Percentiles rank a stretch among this genome's conserved stretches.
Conservation (phyloP, 2,113 vertebrate species). For the Zosterops hypoxanthus region DNA sequence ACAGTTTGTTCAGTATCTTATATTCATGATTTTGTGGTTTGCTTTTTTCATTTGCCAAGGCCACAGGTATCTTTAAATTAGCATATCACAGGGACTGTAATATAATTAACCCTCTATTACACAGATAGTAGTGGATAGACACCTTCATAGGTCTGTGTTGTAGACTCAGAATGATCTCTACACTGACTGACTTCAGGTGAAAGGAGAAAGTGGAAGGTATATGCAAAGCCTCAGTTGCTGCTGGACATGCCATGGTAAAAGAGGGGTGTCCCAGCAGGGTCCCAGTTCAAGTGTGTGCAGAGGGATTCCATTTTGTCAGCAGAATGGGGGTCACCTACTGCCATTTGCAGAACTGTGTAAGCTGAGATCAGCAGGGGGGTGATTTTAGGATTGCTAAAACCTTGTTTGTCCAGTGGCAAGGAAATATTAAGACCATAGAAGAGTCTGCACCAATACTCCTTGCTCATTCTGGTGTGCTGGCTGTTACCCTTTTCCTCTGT, state of each 20-base stretch:
- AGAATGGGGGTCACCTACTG: not conserved
- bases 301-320: rapidly evolving
- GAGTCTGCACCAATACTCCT: not conserved
- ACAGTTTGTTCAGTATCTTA: not conserved
- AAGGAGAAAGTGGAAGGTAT: not conserved
- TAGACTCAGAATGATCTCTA: not conserved
- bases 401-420: not conserved
- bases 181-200: not conserved
- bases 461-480: not conserved
- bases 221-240: not conserved
- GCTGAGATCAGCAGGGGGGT: not conserved
- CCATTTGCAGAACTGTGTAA: not conserved
- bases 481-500: not conserved
- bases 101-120: not conserved
- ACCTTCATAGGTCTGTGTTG: not conserved
- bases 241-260: not conserved
- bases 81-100: not conserved
- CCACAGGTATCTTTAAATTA: not conserved
- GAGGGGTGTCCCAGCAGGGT: not conserved
- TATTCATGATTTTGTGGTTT: not conserved
- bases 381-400: not conserved
- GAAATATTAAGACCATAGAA: not conserved
- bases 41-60: not conserved
- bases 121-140: not conserved
- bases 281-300: not conserved